Evolutionary conservation across 2,797 vertebrate genomes (phyloP), one percentile per base, ranked within the genome.

Genomic region (Gymnodraco acuticeps): DNA sequence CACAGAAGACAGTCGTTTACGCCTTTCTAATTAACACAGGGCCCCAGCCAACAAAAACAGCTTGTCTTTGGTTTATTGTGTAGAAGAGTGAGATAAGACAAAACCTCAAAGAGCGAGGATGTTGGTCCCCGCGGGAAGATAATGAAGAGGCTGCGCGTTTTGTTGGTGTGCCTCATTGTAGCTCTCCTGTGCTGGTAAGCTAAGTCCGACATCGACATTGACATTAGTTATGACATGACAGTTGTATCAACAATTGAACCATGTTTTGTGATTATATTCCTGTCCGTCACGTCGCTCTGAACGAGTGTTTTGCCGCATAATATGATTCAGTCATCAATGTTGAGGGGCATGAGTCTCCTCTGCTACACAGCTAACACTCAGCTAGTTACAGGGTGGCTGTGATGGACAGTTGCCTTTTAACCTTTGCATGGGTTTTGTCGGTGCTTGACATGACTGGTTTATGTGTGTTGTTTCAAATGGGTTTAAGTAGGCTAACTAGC

Each of bases 81-180:
- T 60, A 75, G 77, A 47, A 64, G 80, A 58, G 20, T 84, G 81
- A 86, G 71, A 82, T 77, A 59, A 89, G 84, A 83, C 78, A 73
- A 73, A 82, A 60, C 63, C 60, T 78, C 81, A 88, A 89, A 92
- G 89, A 93, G 95, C 94, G 95, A 96, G 95, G 95, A 96, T 96
- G 95, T 95, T 94, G 92, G 94, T 96, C 94, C 95, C 95, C 92
- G 95, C 93, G 90, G 95, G 95, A 95, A 96, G 95, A 96, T 96
- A 93, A 96, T 96, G 95, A 96, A 96, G 94, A 95, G 94, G 94
- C 93, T 94, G 94, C 92, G 94, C 84, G 94, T 93, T 91, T 85
- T 94, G 92, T 92, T 93, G 94, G 91, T 95, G 94, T 95, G 94
- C 94, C 91, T 95, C 91, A 92, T 91, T 90, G 94, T 95, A 94